These are phyloP conservation scores for Phortica okadai DNA, from an alignment of 2,888 invertebrate species.

Conservation along the genomic window DNA sequence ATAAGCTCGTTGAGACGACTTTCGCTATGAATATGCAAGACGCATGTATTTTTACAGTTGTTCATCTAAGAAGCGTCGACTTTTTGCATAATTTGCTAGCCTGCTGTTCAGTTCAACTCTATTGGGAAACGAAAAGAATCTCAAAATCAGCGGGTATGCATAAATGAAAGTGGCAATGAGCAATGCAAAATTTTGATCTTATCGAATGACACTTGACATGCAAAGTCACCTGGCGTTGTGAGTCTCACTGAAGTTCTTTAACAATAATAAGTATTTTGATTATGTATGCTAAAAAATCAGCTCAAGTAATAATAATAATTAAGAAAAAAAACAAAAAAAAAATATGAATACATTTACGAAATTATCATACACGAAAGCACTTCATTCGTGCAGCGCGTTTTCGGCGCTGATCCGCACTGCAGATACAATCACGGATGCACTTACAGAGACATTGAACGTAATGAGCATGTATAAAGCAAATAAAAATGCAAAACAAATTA, in stretches of 20 bases:
- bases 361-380: slow-evolving; percentile 52
- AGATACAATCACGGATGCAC: not conserved
- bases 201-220: not conserved
- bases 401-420: not conserved
- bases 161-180: not conserved
- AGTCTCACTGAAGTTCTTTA: no score
- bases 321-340: no score
- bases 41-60: not conserved
- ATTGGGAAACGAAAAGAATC: not conserved
- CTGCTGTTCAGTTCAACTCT: not conserved
- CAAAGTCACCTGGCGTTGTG: not conserved
- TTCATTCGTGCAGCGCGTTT: not conserved
- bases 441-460: slow-evolving; percentile 15
- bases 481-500: slow-evolving; percentile 10
- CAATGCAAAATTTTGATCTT: slow-evolving; percentile 4
- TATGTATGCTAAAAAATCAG: no score
- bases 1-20: not conserved
- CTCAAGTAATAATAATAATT: no score
- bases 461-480: slow-evolving; percentile 9
- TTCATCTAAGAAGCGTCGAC: not conserved
- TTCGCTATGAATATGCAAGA: slow-evolving; percentile 6
- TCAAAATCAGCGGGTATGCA: not conserved
- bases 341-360: not conserved
- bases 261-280: no score
- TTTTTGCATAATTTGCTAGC: slow-evolving; percentile 3